These are phyloP conservation scores for Drosophila nannoptera DNA, from an alignment of 1,140 invertebrate genomes.

Conservation along the genomic window DNA sequence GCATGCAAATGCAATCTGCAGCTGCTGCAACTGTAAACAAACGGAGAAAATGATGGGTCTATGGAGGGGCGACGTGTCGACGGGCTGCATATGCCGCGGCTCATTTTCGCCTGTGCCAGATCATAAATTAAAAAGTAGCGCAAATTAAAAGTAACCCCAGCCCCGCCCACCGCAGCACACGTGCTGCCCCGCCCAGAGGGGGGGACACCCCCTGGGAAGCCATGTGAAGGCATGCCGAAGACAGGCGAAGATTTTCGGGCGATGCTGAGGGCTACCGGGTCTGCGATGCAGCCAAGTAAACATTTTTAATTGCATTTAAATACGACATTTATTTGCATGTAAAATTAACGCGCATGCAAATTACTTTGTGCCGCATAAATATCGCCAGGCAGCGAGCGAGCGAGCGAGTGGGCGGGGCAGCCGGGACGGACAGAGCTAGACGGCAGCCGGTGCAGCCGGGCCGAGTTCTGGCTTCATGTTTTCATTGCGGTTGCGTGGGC, in stretches of 20 bases:
- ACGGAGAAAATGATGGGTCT: conserved; percentile 26
- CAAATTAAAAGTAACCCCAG: conserved; percentile 41
- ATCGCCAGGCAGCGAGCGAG: conserved; percentile 12
- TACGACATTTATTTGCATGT: conserved; percentile 79
- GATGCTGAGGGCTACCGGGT: conserved; percentile 15
- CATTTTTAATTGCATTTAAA: conserved; percentile 79
- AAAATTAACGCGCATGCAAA: conserved; percentile 77
- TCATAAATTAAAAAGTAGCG: conserved; percentile 63
- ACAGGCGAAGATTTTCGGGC: conserved; percentile 12
- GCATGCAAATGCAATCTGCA: conserved; percentile 26
- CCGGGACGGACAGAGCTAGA: conserved; percentile 20
- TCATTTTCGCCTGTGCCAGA: conserved; percentile 49
- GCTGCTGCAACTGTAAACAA: conserved; percentile 21
- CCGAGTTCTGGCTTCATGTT: conserved; percentile 38
- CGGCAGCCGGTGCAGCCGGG: conserved; percentile 9
- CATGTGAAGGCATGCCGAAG: conserved; percentile 51
- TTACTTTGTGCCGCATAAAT: conserved; percentile 65
- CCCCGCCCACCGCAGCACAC: conserved; percentile 18
- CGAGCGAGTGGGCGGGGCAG: conserved; percentile 12
- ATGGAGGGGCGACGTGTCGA: conserved; percentile 1
- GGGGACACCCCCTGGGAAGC: conserved; percentile 3
- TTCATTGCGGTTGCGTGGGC: conserved; percentile 66
- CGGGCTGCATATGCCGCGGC: conserved; percentile 11
- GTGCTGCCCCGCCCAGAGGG: conserved; percentile 12
- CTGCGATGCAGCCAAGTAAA: conserved; percentile 69